phyloP scores from a whole-genome alignment of 2,888 invertebrate genomes.

The Steinernema scapterisci region DNA sequence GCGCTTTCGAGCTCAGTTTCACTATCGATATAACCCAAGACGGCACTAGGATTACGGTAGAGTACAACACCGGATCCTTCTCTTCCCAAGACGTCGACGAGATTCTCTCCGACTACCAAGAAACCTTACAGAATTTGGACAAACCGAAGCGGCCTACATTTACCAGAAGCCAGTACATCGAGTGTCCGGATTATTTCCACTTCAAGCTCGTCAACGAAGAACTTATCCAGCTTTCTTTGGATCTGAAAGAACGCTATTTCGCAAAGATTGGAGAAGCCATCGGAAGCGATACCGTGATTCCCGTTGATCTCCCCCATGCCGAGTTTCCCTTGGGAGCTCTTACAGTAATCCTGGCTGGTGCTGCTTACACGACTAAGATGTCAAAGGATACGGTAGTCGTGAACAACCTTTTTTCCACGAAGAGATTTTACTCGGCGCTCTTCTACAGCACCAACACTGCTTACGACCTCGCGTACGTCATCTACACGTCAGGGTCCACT shows the following conservation, averaged over 20 bases:
- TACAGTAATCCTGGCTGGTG: slow-evolving; percentile 30
- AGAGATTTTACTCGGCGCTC: background rate
- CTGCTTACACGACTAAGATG: slow-evolving; percentile 8
- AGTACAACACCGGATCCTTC: slow-evolving; percentile 49
- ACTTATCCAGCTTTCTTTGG: slow-evolving; percentile 3
- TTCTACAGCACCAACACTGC: slow-evolving; percentile 5
- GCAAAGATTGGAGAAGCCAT: background rate
- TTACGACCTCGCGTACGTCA: slow-evolving; percentile 49
- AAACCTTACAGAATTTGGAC: background rate
- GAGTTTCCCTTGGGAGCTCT: slow-evolving; percentile 9
- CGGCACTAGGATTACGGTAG: slow-evolving; percentile 49
- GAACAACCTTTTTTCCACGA: background rate
- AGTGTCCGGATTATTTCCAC: slow-evolving; percentile 16
- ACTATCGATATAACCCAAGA: slow-evolving; percentile 58
- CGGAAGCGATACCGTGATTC: background rate
- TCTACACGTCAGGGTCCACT: slow-evolving; percentile 64
- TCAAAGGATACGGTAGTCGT: background rate
- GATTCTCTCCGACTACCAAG: slow-evolving; percentile 41
- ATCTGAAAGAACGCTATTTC: slow-evolving; percentile 5
- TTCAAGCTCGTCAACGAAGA: slow-evolving; percentile 18
- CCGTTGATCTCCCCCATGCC: slow-evolving; percentile 6
- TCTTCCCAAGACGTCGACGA: slow-evolving; percentile 40
- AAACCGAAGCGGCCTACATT: background rate
- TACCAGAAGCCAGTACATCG: background rate
- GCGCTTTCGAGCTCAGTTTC: slow-evolving; percentile 56